Evolutionary conservation across 2,113 vertebrate species (phyloP).

Genomic region (Morphnarchus princeps): DNA sequence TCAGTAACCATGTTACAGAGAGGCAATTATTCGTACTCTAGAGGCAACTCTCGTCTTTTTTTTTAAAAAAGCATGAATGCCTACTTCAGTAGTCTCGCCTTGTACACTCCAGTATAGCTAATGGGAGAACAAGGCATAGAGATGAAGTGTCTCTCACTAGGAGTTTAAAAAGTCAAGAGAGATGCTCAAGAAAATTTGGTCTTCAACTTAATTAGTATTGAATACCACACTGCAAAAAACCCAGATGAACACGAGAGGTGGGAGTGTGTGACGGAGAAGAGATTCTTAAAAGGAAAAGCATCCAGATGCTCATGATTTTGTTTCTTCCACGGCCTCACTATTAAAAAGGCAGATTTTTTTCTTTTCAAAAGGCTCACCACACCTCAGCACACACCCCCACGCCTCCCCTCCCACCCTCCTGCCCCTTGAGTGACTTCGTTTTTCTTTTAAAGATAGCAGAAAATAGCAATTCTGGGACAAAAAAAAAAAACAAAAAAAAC

Average conservation of each 20-base stretch:
- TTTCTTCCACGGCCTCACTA: not conserved
- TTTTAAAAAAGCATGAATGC: not conserved
- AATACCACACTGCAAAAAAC: not conserved
- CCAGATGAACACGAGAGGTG: not conserved
- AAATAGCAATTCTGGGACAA: not conserved
- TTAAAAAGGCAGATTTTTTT: not conserved
- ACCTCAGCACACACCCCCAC: too few species aligned
- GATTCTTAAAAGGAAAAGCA: not conserved
- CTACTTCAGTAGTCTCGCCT: not conserved
- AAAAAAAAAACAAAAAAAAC: not conserved
- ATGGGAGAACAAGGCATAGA: accelerated
- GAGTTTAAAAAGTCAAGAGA: not conserved
- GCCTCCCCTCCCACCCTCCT: not conserved
- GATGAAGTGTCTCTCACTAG: not conserved
- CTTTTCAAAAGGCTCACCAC: not conserved
- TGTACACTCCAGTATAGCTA: accelerated
- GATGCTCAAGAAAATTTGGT: not conserved
- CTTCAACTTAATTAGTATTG: not conserved
- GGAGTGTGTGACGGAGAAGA: not conserved
- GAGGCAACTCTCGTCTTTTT: not conserved
- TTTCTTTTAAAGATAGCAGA: not conserved
- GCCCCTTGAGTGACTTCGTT: not conserved
- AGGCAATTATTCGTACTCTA: not conserved
- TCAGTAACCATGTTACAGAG: not conserved
- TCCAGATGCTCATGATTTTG: not conserved